Evolutionary conservation across 1,140 invertebrate species (phyloP).

Genomic region (Habropoda laboriosa): DNA sequence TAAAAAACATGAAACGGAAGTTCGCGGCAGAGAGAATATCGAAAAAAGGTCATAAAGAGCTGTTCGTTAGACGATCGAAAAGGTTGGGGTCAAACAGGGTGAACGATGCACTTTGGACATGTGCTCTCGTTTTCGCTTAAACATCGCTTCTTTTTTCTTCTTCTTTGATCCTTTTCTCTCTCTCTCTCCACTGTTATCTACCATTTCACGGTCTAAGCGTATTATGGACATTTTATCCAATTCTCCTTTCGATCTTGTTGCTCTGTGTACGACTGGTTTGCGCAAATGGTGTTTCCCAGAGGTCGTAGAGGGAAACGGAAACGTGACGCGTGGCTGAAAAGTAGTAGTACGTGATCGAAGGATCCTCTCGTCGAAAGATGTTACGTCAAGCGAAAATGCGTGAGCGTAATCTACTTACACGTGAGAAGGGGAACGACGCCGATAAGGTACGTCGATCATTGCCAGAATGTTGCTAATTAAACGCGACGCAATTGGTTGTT

Average conservation of each 20-base stretch:
- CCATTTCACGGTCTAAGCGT: background rate
- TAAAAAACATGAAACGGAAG: conserved; percentile 10
- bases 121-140: background rate
- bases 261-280: too few species aligned
- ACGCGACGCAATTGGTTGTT: too few species aligned
- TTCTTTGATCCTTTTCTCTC: too few species aligned
- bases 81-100: conserved; percentile 24
- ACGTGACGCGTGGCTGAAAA: background rate
- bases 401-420: background rate
- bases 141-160: too few species aligned
- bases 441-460: conserved; percentile 12
- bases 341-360: background rate
- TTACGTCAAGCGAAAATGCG: conserved; percentile 1
- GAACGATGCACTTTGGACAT: conserved; percentile 28
- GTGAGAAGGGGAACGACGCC: background rate
- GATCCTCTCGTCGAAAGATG: background rate
- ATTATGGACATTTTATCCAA: background rate
- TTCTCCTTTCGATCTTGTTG: background rate
- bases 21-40: background rate
- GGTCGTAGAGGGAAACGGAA: background rate
- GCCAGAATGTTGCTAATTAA: conserved; percentile 5
- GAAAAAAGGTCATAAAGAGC: conserved; percentile 27
- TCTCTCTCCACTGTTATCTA: background rate
- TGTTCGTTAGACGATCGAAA: conserved; percentile 10
- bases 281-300: background rate